Evolutionary conservation across 2,797 vertebrate species (phyloP).

Genomic region (Mareca penelope): DNA sequence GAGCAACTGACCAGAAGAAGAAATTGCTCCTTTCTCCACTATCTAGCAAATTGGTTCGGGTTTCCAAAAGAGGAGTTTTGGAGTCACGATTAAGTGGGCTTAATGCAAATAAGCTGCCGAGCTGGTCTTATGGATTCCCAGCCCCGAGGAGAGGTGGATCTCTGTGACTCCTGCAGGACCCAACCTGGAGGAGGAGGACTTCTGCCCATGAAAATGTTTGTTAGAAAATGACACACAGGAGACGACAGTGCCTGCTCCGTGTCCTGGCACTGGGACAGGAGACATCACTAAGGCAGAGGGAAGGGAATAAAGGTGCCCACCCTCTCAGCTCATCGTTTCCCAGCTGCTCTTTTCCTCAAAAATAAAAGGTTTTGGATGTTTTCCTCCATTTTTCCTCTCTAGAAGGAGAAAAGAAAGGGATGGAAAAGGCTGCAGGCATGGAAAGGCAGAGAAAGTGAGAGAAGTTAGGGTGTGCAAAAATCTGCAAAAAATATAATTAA

Average conservation of each 20-base stretch:
- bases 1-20: neutral
- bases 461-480: neutral
- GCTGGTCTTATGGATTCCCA: neutral
- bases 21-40: neutral
- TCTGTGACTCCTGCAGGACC: neutral
- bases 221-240: rapidly evolving
- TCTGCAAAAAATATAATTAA: too few relatives aligned
- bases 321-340: neutral
- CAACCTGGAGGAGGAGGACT: neutral
- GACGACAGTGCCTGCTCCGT: neutral
- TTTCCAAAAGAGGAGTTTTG: neutral
- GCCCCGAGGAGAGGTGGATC: neutral
- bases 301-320: neutral
- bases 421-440: neutral
- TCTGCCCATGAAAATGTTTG: neutral
- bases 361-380: neutral
- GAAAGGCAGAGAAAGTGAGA: neutral
- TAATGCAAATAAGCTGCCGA: neutral
- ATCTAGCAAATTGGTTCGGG: neutral
- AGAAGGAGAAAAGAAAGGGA: neutral
- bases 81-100: neutral
- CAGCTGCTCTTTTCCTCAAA: neutral
- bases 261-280: neutral
- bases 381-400: neutral
- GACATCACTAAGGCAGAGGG: neutral